Evolutionary conservation across 2,888 invertebrate genomes (phyloP).

Genomic region (Drosophila vallismaia): DNA sequence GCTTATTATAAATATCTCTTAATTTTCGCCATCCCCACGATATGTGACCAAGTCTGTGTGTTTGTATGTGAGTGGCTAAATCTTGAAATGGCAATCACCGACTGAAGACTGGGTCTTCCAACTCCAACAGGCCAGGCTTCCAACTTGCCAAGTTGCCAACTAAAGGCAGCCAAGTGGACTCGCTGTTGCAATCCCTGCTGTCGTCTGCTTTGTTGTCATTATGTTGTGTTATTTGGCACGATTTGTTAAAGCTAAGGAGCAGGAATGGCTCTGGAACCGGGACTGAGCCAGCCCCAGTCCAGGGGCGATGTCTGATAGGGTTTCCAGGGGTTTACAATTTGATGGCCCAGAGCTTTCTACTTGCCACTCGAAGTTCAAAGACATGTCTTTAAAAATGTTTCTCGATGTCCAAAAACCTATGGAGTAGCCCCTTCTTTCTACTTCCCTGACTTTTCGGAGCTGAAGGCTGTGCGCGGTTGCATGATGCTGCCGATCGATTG

Average conservation of each 20-base stretch:
- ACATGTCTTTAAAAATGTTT: too few relatives aligned
- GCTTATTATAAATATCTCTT: conserved; percentile 84
- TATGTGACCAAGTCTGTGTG: conserved; percentile 20
- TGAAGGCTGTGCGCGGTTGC: conserved; percentile 76
- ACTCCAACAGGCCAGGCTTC: neutral
- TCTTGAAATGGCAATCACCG: conserved; percentile 80
- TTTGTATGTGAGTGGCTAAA: conserved; percentile 61
- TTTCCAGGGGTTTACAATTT: neutral
- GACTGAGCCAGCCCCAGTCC: conserved; percentile 3
- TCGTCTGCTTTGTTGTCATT: conserved; percentile 80
- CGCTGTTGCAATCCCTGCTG: conserved; percentile 51
- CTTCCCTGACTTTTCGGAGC: conserved; percentile 1
- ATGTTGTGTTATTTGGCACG: conserved; percentile 81
- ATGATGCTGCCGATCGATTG: conserved; percentile 81
- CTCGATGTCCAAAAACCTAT: too few relatives aligned
- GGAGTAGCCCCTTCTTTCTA: neutral
- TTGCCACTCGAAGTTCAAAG: too few relatives aligned
- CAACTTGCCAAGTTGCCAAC: conserved; percentile 9
- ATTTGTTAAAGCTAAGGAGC: conserved; percentile 77
- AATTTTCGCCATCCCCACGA: conserved; percentile 76
- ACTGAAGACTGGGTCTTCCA: conserved; percentile 42
- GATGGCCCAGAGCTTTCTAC: too few relatives aligned
- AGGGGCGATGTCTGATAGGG: conserved; percentile 10
- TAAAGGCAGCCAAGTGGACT: conserved; percentile 67
- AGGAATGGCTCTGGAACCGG: conserved; percentile 13